A percentile compares a stretch with the other conserved stretches of the same genome.
phyloP scores from a whole-genome alignment of 2,113 vertebrate species.

The Sapayoa aenigma region DNA sequence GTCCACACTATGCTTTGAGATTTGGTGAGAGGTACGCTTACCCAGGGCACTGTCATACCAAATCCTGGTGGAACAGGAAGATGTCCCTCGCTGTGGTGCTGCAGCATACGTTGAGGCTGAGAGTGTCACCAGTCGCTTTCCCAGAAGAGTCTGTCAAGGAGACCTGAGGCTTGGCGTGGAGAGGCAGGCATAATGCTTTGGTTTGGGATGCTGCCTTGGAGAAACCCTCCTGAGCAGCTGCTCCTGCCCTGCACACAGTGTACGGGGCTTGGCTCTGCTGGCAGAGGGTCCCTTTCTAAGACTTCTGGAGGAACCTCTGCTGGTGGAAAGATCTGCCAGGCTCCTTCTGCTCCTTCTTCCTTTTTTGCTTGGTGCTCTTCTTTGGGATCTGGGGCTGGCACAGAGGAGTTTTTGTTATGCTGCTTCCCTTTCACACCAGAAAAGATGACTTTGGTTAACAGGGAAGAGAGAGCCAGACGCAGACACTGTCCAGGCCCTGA shows the following conservation, averaged over 20 bases:
- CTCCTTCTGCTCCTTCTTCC: neutral
- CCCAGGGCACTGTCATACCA: accelerated
- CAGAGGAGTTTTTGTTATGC: neutral
- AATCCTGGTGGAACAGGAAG: neutral
- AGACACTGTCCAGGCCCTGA: accelerated
- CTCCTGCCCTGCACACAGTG: accelerated
- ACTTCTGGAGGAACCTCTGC: neutral
- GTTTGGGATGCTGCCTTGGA: neutral
- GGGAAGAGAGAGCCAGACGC: neutral
- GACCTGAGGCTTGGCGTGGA: neutral
- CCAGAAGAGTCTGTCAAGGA: neutral
- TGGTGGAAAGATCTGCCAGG: neutral
- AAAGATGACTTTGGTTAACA: neutral
- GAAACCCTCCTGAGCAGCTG: neutral
- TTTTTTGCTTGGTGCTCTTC: neutral
- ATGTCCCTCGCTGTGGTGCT: neutral
- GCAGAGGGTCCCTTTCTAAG: neutral
- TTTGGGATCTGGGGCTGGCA: neutral
- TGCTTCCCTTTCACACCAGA: accelerated
- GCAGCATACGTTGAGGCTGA: neutral
- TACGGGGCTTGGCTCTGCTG: neutral
- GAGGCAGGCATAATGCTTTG: neutral
- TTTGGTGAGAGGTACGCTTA: neutral
- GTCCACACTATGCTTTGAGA: neutral
- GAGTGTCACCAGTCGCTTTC: neutral